These are phyloP conservation scores for Lepidocolaptes lacrymiger DNA, from an alignment of 2,797 vertebrate species.

Conservation along the genomic window DNA sequence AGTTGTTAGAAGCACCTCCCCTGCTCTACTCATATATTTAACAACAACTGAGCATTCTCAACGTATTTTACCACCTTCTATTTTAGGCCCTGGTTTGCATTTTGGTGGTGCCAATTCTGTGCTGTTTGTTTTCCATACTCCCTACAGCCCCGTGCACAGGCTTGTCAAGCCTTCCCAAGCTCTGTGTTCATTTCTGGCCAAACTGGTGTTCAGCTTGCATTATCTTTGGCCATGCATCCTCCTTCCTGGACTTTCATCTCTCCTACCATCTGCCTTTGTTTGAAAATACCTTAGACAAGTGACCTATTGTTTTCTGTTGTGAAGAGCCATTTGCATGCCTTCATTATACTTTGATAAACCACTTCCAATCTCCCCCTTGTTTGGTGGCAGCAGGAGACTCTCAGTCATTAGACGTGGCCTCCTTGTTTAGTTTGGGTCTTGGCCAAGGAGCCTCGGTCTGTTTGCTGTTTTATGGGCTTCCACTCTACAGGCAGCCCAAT, in stretches of 20 bases:
- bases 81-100: neutral
- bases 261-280: neutral
- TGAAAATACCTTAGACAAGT: neutral
- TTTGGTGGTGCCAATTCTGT: neutral
- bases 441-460: neutral
- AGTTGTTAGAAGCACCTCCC: neutral
- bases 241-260: neutral
- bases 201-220: neutral
- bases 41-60: neutral
- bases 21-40: neutral
- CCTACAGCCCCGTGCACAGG: neutral
- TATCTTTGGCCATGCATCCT: neutral
- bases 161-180: neutral
- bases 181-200: neutral
- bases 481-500: neutral
- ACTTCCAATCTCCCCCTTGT: neutral
- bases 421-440: neutral
- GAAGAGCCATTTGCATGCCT: neutral
- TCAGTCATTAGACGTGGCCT: neutral
- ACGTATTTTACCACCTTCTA: neutral
- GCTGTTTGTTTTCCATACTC: neutral
- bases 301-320: neutral
- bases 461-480: neutral
- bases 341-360: conserved; percentile 2
- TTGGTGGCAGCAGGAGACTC: neutral